Evolutionary conservation across 2,888 invertebrate genomes (phyloP).

Genomic region (Lochmaea capreae): DNA sequence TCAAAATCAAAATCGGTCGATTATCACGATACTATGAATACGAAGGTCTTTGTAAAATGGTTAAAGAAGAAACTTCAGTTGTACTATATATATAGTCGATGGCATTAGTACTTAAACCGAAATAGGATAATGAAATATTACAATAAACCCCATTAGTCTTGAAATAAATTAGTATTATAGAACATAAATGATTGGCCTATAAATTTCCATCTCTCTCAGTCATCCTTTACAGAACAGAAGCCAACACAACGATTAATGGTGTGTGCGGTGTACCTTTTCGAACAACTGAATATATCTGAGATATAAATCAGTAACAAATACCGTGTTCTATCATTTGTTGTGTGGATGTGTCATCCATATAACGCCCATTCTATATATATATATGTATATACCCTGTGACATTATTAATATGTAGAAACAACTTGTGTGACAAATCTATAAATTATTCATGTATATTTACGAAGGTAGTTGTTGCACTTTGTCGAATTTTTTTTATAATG

Average conservation of each 20-base stretch:
- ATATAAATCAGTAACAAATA: slow-evolving; percentile 63
- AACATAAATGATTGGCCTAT: slow-evolving; percentile 6
- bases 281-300: slow-evolving; percentile 63
- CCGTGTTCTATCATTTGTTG: slow-evolving; percentile 62
- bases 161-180: too few species aligned
- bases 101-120: too few species aligned
- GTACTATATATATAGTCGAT: too few species aligned
- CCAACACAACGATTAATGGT: slow-evolving; percentile 62
- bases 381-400: slow-evolving; percentile 34
- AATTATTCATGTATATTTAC: slow-evolving; percentile 40
- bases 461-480: slow-evolving; percentile 29
- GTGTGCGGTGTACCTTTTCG: slow-evolving; percentile 63
- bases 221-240: slow-evolving; percentile 55
- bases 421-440: slow-evolving; percentile 43
- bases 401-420: slow-evolving; percentile 47
- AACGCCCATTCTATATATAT: slow-evolving; percentile 55
- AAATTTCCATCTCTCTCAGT: slow-evolving; percentile 32
- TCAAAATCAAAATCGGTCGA: too few species aligned
- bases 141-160: too few species aligned
- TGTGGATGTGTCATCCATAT: slow-evolving; percentile 62
- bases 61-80: too few species aligned
- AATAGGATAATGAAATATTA: too few species aligned
- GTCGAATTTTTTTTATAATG: too few species aligned
- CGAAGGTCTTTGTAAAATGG: too few species aligned
- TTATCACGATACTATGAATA: too few species aligned